Evolutionary conservation across 1,140 invertebrate species (phyloP).

Genomic region (Melanaphis sacchari): DNA sequence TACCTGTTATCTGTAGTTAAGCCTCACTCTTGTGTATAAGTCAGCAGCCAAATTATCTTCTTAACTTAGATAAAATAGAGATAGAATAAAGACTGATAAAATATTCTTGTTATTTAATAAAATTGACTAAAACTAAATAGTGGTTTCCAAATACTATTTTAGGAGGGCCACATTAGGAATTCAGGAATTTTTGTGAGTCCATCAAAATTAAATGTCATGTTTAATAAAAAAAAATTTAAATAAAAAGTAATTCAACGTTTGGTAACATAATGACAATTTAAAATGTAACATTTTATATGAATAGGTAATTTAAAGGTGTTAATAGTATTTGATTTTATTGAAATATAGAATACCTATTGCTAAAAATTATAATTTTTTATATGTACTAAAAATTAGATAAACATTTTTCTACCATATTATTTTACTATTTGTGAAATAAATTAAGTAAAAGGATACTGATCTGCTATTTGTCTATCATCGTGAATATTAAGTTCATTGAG

Average conservation of each 20-base stretch:
- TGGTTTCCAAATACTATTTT: not conserved
- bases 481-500: constrained; percentile 22
- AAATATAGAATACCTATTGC: not conserved
- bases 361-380: not conserved
- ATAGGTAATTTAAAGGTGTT: not conserved
- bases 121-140: not conserved
- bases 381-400: not conserved
- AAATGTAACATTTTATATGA: not conserved
- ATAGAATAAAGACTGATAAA: not conserved
- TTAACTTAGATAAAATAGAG: too few relatives aligned
- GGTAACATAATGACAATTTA: not conserved
- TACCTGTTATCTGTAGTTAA: too few relatives aligned
- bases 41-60: too few relatives aligned
- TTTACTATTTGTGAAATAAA: not conserved
- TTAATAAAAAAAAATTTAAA: not conserved
- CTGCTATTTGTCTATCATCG: constrained; percentile 15
- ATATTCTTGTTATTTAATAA: not conserved
- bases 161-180: not conserved
- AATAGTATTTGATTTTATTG: not conserved
- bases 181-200: not conserved
- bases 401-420: not conserved
- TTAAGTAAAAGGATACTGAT: constrained; percentile 49
- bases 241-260: not conserved
- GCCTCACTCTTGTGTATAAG: too few relatives aligned
- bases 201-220: not conserved